Evolutionary conservation across 2,797 vertebrate species (phyloP), one percentile per base, ranked within the genome.

Genomic region (Tenualosa ilisha): DNA sequence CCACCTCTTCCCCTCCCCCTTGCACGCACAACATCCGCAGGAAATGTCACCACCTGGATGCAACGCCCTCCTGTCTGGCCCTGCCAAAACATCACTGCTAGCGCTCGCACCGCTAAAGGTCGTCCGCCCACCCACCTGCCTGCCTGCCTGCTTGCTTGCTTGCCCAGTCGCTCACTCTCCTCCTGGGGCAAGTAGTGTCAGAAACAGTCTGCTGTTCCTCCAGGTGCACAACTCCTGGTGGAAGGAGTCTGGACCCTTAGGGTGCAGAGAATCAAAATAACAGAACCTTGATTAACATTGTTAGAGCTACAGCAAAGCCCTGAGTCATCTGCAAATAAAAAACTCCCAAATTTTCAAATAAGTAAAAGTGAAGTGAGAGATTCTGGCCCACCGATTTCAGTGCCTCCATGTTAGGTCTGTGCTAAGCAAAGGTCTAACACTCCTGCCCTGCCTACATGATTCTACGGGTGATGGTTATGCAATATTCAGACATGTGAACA

Each of bases 31-130:
- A 6, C 37, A 17, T 8, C 17, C 72, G 3, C 40, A 46, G 72
- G 72, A 79, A 79, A 79, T 79, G 65, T 72, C 65, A 72, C 65
- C 65, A 17, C 65, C 31, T 72, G 40, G 72, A 79, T 37, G 40
- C 7, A 40, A 17, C 20, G 2, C 31, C 68, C 20, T 40, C 40
- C 40, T 79, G 5, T 46, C 72, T 79, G 72, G 40, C 72, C 65
- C 26, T 15, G 65, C 65, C 72, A 79, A 79, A 43, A 46, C 40
- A 79, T 79, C 37, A 37, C 72, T n/a, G 17, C 37, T 17, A 56
- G 54, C 15, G 17, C 72, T 75, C 59, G 17, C 40, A 6, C n/a
- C 59, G 59, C 59, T 61, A 56, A 72, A 72, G 68, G 68, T 37
- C 68, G 37, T 31, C 68, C 20, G 50, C 8, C 50, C 50, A 12